Evolutionary conservation across 2,797 vertebrate genomes (phyloP).

Genomic region (Chiroxiphia lanceolata): DNA sequence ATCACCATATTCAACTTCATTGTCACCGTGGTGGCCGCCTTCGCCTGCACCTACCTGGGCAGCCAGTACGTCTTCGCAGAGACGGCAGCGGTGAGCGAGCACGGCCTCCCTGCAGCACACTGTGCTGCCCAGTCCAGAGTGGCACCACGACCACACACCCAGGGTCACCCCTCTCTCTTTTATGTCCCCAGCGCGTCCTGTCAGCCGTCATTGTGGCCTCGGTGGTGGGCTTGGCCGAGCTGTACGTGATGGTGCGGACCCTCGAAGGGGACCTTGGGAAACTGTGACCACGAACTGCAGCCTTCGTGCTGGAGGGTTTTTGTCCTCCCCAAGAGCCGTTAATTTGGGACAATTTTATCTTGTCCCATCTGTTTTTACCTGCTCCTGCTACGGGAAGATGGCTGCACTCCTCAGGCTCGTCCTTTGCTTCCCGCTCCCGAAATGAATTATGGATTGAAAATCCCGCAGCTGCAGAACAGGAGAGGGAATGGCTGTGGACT

Average conservation of each 20-base stretch:
- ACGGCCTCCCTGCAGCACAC: not conserved
- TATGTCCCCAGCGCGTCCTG: slow-evolving; percentile 79
- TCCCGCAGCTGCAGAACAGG: not conserved
- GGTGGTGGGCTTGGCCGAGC: slow-evolving; percentile 92
- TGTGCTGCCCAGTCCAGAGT: not conserved
- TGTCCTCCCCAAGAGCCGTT: not conserved
- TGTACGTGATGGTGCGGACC: slow-evolving; percentile 92
- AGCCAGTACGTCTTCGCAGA: slow-evolving; percentile 94
- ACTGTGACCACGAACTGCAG: slow-evolving; percentile 60
- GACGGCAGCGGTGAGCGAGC: slow-evolving; percentile 82
- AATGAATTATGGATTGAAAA: not conserved
- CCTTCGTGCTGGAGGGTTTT: not conserved
- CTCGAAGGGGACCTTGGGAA: slow-evolving; percentile 94
- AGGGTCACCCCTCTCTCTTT: not conserved
- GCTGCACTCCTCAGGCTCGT: not conserved
- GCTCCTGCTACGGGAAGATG: not conserved
- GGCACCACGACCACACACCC: fast-evolving
- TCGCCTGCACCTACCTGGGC: slow-evolving; percentile 91
- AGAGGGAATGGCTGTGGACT: not conserved
- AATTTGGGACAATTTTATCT: not conserved
- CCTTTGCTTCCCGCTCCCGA: not conserved
- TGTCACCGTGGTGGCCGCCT: slow-evolving; percentile 89
- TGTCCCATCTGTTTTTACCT: not conserved
- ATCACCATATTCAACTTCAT: slow-evolving; percentile 94
- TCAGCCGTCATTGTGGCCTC: slow-evolving; percentile 91